These are phyloP conservation scores for Vulpes vulpes DNA, from an alignment of 2,113 vertebrate species.

Conservation along the genomic window DNA sequence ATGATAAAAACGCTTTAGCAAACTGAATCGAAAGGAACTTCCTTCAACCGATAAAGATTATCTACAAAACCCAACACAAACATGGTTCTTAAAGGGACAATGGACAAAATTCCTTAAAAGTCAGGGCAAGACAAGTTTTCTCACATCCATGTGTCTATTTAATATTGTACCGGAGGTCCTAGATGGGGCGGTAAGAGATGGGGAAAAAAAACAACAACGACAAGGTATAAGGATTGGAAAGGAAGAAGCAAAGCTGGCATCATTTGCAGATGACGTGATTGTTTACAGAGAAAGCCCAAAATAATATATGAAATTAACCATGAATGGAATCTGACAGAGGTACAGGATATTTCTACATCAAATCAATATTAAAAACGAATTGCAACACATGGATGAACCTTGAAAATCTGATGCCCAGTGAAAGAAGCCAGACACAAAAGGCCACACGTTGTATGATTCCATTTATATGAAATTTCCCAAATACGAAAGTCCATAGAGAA, in stretches of 20 bases:
- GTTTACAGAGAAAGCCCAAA: not conserved
- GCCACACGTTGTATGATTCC: not conserved
- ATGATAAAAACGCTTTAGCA: not conserved
- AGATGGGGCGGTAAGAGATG: not conserved
- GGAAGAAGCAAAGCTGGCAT: not conserved
- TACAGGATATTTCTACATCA: not conserved
- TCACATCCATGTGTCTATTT: accelerated
- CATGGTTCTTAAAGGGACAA: not conserved
- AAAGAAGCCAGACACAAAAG: not conserved
- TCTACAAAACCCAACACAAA: not conserved
- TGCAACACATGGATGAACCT: not conserved
- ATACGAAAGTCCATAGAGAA: not conserved
- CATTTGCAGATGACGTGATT: not conserved
- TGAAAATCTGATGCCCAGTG: not conserved
- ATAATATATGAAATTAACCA: not conserved
- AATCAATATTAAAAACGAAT: not conserved
- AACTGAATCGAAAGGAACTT: not conserved
- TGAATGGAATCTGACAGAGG: not conserved
- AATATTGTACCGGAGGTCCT: not conserved
- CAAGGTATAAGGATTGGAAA: not conserved
- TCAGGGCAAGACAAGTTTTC: not conserved
- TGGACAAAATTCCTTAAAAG: not conserved
- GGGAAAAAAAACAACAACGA: not conserved
- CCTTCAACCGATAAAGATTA: not conserved
- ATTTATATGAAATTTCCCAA: not conserved